Conservation (phyloP, 2,888 invertebrate genomes). For the Meandrusa payeni region DNA sequence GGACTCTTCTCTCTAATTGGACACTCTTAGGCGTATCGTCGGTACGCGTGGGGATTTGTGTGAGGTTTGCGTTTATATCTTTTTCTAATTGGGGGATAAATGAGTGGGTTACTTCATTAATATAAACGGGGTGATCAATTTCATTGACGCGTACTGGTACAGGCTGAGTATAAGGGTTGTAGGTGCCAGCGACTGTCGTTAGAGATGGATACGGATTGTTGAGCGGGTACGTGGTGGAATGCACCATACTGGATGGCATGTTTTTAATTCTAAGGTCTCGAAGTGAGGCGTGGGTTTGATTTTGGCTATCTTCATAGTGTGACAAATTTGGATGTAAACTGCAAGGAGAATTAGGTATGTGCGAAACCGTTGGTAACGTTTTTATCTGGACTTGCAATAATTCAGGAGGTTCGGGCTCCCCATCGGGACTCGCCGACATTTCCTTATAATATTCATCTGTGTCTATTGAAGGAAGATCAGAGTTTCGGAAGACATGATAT, state of each 20-base stretch:
- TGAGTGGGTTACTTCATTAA: conserved; percentile 47
- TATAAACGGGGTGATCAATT: conserved; percentile 41
- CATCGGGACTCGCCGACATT: conserved; percentile 59
- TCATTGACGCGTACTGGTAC: conserved; percentile 54
- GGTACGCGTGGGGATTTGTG: conserved; percentile 47
- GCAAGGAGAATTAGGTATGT: conserved; percentile 72
- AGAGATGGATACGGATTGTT: conserved; percentile 70
- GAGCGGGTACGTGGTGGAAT: conserved; percentile 71
- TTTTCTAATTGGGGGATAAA: conserved; percentile 52
- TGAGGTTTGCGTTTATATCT: conserved; percentile 64
- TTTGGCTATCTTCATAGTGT: conserved; percentile 44
- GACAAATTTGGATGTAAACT: conserved; percentile 65
- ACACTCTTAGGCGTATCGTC: conserved; percentile 58
- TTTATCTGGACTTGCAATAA: conserved; percentile 70
- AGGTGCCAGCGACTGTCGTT: conserved; percentile 73
- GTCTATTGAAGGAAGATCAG: conserved; percentile 43
- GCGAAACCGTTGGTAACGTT: conserved; percentile 68
- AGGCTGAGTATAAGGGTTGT: conserved; percentile 69
- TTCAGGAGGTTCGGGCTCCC: conserved; percentile 59
- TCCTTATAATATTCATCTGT: conserved; percentile 55
- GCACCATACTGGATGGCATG: conserved; percentile 57
- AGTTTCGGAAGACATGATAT: conserved; percentile 56
- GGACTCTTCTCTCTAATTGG: conserved; percentile 75
- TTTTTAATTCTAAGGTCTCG: conserved; percentile 57
- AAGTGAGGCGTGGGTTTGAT: conserved; percentile 52